Conservation (phyloP, 2,113 vertebrate genomes). For the Telmatochromis sp. region DNA sequence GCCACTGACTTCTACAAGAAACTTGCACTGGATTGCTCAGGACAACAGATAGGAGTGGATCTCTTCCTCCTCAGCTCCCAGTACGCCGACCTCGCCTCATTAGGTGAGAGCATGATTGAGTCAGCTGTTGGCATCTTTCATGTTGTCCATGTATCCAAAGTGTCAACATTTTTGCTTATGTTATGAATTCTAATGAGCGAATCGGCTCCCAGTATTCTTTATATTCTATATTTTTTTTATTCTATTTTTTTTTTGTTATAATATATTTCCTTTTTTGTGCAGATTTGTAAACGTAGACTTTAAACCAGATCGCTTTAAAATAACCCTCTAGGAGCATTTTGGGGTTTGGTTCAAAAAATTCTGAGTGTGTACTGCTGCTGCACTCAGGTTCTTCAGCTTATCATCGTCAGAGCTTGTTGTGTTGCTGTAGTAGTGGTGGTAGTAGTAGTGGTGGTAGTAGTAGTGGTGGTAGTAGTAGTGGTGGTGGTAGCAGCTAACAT, state of each 20-base stretch:
- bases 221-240: not conserved
- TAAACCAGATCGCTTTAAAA: not conserved
- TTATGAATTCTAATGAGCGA: accelerated
- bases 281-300: not conserved
- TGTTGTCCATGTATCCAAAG: not conserved
- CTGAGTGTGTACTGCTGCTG: not conserved
- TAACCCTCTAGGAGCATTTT: not conserved
- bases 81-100: conserved; percentile 89
- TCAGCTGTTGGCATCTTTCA: not conserved
- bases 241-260: accelerated
- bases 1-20: conserved; percentile 99
- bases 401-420: not conserved
- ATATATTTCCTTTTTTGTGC: not conserved
- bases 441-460: accelerated
- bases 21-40: conserved; percentile 93
- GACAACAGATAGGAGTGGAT: conserved; percentile 95
- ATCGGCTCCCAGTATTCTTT: not conserved
- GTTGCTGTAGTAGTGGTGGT: accelerated
- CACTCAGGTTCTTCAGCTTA: not conserved
- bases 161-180: not conserved
- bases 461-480: accelerated
- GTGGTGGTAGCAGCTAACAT: not conserved
- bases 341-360: accelerated
- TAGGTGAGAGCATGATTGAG: conserved; percentile 73
- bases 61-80: conserved; percentile 95